Base-by-base conservation (phyloP, 1,140 invertebrate genomes). In the Battus philenor region DNA sequence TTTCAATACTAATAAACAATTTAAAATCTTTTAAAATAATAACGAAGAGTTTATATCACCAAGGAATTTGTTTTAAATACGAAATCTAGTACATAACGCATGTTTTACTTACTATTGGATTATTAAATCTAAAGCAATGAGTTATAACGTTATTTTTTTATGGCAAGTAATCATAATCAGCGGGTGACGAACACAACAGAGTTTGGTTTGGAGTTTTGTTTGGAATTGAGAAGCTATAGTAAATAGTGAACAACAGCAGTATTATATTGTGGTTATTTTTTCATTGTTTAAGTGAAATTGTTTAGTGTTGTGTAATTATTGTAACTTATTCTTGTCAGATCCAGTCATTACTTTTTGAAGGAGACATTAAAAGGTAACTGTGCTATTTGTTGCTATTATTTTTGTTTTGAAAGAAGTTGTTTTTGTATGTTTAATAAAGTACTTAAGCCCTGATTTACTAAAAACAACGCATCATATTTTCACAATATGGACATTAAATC, bases 331-430 rank as follows among this genome's bases (percentile, higher is more conserved):
- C 29, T 29, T 4, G 9, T 13, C n/a, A 29, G 38, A 6, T 13
- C 4, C 9, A 9, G 26, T 4, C 10, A 7, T 41, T 27, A 15
- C 13, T n/a, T n/a, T n/a, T n/a, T n/a, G 13, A 29, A 16, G 38
- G 16, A 41, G 38, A 15, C 12, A 17, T 41, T 39, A 13, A 6
- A 29, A 41, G 38, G 38, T 41, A 41, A 9, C 29, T 5, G 26
- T 27, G 15, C 11, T 41, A 29, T 41, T 41, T 41, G 38, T 41
- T 41, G 38, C 38, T 41, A 41, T 26, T 41, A 41, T 41, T 41
- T 41, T 41, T 41, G 38, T 41, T 41, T 41, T 41, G 22, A 41
- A 27, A 15, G 12, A 27, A 39, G 12, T 13, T 41, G 13, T 17
- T 17, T 24, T 11, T 8, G n/a, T 8, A 8, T 8, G 3, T 27